These are phyloP conservation scores for Dusona sp. DNA, from an alignment of 2,888 invertebrate genomes.

Conservation along the genomic window DNA sequence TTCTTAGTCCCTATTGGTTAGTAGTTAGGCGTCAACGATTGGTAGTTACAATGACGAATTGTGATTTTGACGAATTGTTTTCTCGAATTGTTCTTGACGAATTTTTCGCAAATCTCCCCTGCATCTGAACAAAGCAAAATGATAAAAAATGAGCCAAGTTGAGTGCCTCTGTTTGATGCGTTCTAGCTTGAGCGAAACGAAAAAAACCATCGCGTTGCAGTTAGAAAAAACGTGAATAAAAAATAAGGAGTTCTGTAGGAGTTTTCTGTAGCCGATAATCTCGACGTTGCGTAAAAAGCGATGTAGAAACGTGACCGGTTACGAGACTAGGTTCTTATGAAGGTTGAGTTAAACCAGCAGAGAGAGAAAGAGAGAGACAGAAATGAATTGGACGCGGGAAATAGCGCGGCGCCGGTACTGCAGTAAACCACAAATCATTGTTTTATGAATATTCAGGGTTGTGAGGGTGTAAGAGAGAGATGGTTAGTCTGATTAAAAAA, in stretches of 20 bases:
- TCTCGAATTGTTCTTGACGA: no score
- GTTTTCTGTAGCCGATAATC: constrained; percentile 60
- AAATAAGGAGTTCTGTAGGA: constrained; percentile 24
- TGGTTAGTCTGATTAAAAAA: neutral
- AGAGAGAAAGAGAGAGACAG: constrained; percentile 50
- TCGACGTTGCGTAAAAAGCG: constrained; percentile 50
- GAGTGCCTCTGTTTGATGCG: constrained; percentile 1
- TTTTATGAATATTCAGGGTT: constrained; percentile 79
- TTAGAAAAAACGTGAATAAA: neutral
- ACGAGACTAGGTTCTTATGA: constrained; percentile 12
- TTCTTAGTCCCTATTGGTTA: neutral
- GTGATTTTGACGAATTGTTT: no score
- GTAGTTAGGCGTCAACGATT: neutral
- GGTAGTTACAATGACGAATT: no score
- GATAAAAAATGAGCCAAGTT: neutral
- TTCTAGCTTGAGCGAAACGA: neutral
- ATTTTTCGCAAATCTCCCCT: neutral
- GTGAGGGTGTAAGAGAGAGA: constrained; percentile 41
- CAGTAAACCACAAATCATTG: constrained; percentile 79
- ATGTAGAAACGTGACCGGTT: constrained; percentile 16
- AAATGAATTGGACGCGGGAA: constrained; percentile 74
- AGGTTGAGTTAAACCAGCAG: neutral
- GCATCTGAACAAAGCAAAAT: constrained; percentile 5
- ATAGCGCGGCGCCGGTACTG: constrained; percentile 72
- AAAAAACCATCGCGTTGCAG: constrained; percentile 6